Evolutionary conservation across 2,113 vertebrate genomes (phyloP).

Genomic region (Caranx ignobilis): DNA sequence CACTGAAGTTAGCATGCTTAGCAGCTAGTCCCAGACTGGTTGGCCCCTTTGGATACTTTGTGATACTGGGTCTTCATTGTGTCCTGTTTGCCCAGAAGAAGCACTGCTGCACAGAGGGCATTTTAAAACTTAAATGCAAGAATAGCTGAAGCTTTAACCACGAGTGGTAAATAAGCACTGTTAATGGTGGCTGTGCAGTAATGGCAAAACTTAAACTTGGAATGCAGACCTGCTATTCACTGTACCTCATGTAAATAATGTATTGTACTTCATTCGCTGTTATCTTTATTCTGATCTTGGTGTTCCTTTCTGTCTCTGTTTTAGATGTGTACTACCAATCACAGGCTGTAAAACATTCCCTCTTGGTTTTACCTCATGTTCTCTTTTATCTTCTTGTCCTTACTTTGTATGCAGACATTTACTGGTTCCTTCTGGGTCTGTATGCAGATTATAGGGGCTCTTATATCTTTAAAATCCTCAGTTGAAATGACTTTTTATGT

Average conservation of each 20-base stretch:
- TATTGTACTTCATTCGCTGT: slow-evolving; percentile 14
- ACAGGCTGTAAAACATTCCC: slow-evolving; percentile 38
- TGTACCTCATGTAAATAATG: not conserved
- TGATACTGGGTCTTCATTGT: too few species aligned
- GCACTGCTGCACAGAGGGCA: too few species aligned
- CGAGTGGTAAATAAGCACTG: too few species aligned
- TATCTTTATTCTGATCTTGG: slow-evolving; percentile 47
- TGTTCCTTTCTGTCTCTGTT: slow-evolving; percentile 23
- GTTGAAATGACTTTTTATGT: slow-evolving; percentile 51
- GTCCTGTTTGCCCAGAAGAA: too few species aligned
- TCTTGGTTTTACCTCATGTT: slow-evolving; percentile 16
- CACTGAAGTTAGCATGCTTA: too few species aligned
- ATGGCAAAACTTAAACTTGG: not conserved
- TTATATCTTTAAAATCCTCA: slow-evolving; percentile 37
- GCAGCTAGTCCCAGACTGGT: too few species aligned
- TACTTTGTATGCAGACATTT: slow-evolving; percentile 34
- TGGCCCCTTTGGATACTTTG: too few species aligned
- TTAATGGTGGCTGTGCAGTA: too few species aligned
- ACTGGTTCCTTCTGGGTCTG: slow-evolving; percentile 37
- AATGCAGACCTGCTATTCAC: not conserved
- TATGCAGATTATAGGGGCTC: slow-evolving; percentile 47
- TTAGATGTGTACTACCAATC: slow-evolving; percentile 9
- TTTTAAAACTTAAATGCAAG: too few species aligned
- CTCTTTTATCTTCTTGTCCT: slow-evolving; percentile 35
- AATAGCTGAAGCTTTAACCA: too few species aligned